phyloP scores from a whole-genome alignment of 53 echinoderm and acorn worm genomes.

The Stichopus horrens region DNA sequence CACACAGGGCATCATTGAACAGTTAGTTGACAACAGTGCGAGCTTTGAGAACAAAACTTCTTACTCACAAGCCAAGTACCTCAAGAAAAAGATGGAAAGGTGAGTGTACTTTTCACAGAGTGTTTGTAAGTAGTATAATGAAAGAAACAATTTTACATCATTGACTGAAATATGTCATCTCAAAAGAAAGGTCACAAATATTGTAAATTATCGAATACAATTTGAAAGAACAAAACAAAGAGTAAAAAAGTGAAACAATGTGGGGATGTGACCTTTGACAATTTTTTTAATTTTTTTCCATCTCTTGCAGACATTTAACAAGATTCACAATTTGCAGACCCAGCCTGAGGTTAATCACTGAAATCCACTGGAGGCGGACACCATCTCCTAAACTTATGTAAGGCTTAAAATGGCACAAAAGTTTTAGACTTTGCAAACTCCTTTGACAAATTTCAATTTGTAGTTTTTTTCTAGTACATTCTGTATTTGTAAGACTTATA shows the following conservation, averaged over 20 bases:
- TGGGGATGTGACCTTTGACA: too few species aligned
- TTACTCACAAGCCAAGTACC: conserved; percentile 89
- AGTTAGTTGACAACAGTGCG: conserved; percentile 84
- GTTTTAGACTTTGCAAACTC: too few species aligned
- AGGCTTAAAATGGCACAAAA: not conserved
- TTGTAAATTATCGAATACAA: too few species aligned
- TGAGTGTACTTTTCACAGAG: not conserved
- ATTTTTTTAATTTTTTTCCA: not conserved
- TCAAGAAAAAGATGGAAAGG: conserved; percentile 67
- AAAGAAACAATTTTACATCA: too few species aligned
- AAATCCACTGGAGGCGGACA: conserved; percentile 65
- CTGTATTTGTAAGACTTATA: too few species aligned
- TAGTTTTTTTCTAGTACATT: too few species aligned
- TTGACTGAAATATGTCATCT: too few species aligned
- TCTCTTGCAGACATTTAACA: conserved; percentile 68
- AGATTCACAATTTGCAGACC: conserved; percentile 81
- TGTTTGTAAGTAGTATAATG: too few species aligned
- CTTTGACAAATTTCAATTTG: too few species aligned
- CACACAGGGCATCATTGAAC: conserved; percentile 84
- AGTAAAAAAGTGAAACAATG: too few species aligned
- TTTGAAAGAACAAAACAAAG: too few species aligned
- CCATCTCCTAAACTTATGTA: conserved; percentile 57
- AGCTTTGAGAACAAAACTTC: conserved; percentile 82
- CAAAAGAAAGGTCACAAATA: too few species aligned
- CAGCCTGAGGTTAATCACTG: conserved; percentile 74